phyloP scores from a whole-genome alignment of 2,888 invertebrate species.

The Leuctra nigra region DNA sequence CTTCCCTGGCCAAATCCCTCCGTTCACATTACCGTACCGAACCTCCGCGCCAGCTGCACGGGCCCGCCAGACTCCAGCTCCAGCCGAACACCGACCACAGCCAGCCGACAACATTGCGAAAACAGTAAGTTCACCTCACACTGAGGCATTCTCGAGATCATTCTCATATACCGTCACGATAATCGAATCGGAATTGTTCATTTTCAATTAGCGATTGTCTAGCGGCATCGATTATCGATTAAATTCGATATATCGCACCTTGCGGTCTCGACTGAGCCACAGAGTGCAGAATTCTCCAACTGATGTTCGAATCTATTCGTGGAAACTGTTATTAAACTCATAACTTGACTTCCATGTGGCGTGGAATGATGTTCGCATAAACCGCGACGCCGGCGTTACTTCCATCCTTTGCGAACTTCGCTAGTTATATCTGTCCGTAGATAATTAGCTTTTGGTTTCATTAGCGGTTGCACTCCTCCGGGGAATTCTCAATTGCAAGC shows the following conservation, averaged over 20 bases:
- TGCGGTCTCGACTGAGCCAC: background rate
- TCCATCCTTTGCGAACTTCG: conserved; percentile 24
- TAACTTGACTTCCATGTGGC: conserved; percentile 1
- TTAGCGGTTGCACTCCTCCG: conserved; percentile 30
- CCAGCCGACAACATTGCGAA: conserved; percentile 14
- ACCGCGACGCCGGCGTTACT: conserved; percentile 12
- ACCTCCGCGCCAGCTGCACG: conserved; percentile 18
- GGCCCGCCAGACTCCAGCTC: background rate
- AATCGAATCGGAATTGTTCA: background rate
- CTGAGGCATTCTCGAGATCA: background rate
- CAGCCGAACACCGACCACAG: background rate
- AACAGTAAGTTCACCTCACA: conserved; percentile 9
- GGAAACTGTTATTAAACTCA: conserved; percentile 4
- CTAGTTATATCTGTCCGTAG: conserved; percentile 29
- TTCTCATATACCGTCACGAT: background rate
- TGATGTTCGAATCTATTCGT: conserved; percentile 4
- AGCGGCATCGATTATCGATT: conserved; percentile 10
- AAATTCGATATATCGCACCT: background rate
- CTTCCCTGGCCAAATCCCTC: conserved; percentile 16
- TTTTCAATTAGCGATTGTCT: background rate
- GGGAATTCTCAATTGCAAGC: conserved; percentile 22
- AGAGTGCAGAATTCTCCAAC: background rate
- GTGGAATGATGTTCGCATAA: background rate
- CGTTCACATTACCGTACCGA: conserved; percentile 20
- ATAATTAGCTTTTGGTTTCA: conserved; percentile 30